These are phyloP conservation scores for Oopsacas minuta DNA, from an alignment of 37 sponge, comb jelly and placozoan genomes.

Conservation along the genomic window DNA sequence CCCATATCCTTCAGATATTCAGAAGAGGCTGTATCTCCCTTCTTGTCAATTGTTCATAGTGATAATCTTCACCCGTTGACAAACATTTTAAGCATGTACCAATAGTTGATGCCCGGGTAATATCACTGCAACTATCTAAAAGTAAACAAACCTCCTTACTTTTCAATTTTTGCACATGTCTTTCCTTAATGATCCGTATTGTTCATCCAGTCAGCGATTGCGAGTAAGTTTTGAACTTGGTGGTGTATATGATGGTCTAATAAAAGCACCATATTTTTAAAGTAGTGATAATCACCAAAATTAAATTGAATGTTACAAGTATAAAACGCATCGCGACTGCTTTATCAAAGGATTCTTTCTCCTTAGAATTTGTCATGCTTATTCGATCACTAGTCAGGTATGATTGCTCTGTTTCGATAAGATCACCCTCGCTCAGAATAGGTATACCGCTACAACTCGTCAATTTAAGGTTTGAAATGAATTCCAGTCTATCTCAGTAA, in stretches of 20 bases:
- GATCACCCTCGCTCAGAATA: neutral
- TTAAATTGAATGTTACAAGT: too few species aligned
- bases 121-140: neutral
- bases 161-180: neutral
- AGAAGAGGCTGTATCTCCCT: neutral
- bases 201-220: neutral
- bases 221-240: neutral
- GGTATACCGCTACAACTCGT: neutral
- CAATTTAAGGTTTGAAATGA: neutral
- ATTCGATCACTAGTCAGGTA: neutral
- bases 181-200: neutral
- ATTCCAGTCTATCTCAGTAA: neutral
- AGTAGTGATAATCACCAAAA: neutral
- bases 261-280: neutral
- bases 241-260: neutral
- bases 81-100: neutral
- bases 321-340: neutral
- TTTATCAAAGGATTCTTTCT: neutral
- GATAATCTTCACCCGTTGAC: neutral
- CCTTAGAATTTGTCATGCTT: neutral
- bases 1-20: neutral
- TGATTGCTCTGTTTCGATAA: neutral
- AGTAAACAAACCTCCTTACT: neutral
- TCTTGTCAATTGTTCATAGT: neutral
- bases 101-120: neutral